phyloP scores from a whole-genome alignment of 1,140 invertebrate species.

The Popillia japonica region DNA sequence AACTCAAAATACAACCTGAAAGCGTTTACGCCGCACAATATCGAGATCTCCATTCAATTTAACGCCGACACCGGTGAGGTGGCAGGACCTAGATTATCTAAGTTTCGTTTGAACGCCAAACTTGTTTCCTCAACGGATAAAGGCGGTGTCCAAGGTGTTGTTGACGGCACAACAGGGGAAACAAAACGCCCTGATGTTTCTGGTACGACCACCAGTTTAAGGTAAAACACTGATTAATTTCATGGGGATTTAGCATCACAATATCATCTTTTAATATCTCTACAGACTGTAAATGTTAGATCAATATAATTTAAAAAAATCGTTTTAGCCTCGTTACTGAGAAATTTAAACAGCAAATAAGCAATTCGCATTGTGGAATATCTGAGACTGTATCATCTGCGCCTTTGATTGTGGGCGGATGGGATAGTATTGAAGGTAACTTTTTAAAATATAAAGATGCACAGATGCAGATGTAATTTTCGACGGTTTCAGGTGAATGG shows the following conservation, averaged over 20 bases:
- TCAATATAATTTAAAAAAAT: neutral
- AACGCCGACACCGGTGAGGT: conserved; percentile 41
- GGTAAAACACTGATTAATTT: neutral
- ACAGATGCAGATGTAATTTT: neutral
- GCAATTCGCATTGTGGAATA: neutral
- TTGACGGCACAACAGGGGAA: too few relatives aligned
- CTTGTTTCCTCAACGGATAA: conserved; percentile 41
- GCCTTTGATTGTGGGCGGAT: conserved; percentile 56
- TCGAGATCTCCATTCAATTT: conserved; percentile 56
- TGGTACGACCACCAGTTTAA: too few relatives aligned
- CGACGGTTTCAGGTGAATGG: neutral
- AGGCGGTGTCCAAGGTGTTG: too few relatives aligned
- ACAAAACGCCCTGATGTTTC: too few relatives aligned
- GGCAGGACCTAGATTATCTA: conserved; percentile 49
- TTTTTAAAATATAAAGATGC: conserved; percentile 45
- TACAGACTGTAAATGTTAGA: neutral
- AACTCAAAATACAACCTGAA: conserved; percentile 52
- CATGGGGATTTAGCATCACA: neutral
- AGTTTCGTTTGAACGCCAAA: conserved; percentile 53
- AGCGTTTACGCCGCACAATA: conserved; percentile 47
- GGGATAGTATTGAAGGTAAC: conserved; percentile 54
- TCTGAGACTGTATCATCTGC: conserved; percentile 49
- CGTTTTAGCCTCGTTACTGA: neutral
- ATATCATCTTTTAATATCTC: neutral
- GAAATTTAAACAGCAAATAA: neutral